These are phyloP conservation scores for Uria lomvia DNA, from an alignment of 2,113 vertebrate species.

Conservation along the genomic window DNA sequence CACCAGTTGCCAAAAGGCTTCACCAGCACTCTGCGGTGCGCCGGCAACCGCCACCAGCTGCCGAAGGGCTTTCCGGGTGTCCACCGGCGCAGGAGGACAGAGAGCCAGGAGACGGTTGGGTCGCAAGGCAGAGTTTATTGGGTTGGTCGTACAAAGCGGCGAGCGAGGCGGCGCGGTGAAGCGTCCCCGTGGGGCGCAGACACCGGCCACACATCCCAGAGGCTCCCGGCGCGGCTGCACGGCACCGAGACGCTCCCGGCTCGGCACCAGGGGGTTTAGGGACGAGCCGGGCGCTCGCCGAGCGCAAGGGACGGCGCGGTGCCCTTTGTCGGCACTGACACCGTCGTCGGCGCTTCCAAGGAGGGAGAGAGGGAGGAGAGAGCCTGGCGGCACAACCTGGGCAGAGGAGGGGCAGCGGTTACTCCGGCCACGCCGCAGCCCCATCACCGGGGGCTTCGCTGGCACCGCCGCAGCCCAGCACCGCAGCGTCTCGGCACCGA, in stretches of 20 bases:
- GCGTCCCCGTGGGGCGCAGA: not conserved
- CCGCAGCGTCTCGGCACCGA: not conserved
- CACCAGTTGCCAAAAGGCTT: not conserved
- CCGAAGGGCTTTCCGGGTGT: too few species aligned
- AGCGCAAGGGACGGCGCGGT: not conserved
- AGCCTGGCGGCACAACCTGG: not conserved
- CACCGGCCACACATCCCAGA: too few species aligned
- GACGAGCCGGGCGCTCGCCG: not conserved
- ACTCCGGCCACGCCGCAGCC: not conserved
- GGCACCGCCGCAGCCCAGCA: not conserved
- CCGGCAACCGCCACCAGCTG: not conserved
- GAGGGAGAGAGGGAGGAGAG: not conserved
- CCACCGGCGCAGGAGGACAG: not conserved
- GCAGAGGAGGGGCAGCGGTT: not conserved
- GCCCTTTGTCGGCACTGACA: not conserved
- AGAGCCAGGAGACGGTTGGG: not conserved
- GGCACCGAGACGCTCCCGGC: not conserved
- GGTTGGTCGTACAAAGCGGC: not conserved
- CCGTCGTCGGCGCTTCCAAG: not conserved
- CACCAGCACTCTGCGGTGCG: rapidly evolving
- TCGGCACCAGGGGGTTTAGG: not conserved
- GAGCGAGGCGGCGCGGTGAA: not conserved
- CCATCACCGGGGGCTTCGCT: too few species aligned
- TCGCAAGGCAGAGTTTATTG: not conserved
- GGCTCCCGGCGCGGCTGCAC: too few species aligned